These are phyloP conservation scores for Sesia bembeciformis DNA, from an alignment of 2,888 invertebrate species.

Conservation along the genomic window DNA sequence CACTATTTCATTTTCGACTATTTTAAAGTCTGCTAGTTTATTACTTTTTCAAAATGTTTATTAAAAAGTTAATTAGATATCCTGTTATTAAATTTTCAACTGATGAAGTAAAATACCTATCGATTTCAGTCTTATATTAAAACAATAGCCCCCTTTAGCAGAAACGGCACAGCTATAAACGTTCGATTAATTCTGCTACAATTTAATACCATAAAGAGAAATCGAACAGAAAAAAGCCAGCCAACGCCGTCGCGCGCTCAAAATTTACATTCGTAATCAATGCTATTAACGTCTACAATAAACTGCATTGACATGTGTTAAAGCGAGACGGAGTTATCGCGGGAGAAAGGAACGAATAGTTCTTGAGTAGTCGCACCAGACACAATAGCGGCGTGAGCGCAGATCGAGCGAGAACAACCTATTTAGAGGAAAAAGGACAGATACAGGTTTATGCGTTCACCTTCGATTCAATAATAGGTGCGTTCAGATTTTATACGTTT, in stretches of 20 bases:
- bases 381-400: conserved; percentile 70
- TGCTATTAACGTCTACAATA: conserved; percentile 72
- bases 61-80: too few relatives aligned
- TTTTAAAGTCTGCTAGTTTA: conserved; percentile 1
- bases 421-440: conserved; percentile 33
- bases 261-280: conserved; percentile 73
- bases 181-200: conserved; percentile 50
- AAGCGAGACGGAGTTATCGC: conserved; percentile 46
- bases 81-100: too few relatives aligned
- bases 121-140: too few relatives aligned
- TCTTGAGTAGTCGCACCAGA: conserved; percentile 50
- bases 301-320: conserved; percentile 66
- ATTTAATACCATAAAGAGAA: conserved; percentile 64
- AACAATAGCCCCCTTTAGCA: too few relatives aligned
- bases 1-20: conserved; percentile 38
- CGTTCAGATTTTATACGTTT: conserved; percentile 68
- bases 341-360: conserved; percentile 32
- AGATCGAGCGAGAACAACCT: conserved; percentile 36
- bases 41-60: too few relatives aligned
- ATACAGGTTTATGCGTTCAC: conserved; percentile 22
- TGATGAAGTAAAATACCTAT: too few relatives aligned
- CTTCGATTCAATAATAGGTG: conserved; percentile 56
- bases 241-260: conserved; percentile 66
- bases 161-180: background rate
- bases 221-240: conserved; percentile 56